Percentiles rank a stretch among this genome's conserved stretches.
Conservation (phyloP, 92 coral and sea anemone species). For the Metridium senile region DNA sequence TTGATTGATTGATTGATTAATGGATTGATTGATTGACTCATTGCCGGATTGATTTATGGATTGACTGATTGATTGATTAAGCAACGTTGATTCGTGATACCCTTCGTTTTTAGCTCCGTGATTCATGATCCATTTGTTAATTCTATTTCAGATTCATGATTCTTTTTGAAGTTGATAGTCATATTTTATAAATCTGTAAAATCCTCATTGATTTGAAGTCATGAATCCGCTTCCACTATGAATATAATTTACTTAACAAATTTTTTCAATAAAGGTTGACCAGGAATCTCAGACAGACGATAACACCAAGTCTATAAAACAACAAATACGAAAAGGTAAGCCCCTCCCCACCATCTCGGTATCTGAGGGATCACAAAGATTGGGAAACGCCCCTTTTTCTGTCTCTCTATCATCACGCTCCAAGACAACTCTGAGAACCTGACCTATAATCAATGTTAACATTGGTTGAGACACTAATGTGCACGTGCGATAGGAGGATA, state of each 20-base stretch:
- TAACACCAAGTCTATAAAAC: slow-evolving; percentile 50
- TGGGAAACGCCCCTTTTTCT: too few relatives aligned
- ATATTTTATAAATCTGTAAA: too few relatives aligned
- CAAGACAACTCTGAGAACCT: not conserved
- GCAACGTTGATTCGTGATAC: not conserved
- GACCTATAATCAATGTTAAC: not conserved
- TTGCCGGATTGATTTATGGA: not conserved
- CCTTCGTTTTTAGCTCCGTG: too few relatives aligned
- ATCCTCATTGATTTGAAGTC: too few relatives aligned
- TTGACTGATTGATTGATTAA: not conserved
- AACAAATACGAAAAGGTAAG: slow-evolving; percentile 65
- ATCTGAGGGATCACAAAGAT: not conserved
- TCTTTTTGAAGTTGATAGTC: too few relatives aligned
- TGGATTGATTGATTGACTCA: not conserved
- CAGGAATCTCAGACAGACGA: slow-evolving; percentile 64
- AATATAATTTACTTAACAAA: too few relatives aligned
- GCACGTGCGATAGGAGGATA: not conserved
- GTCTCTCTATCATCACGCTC: not conserved
- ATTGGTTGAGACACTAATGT: not conserved
- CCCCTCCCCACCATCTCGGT: not conserved
- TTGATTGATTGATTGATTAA: not conserved
- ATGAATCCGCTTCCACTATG: too few relatives aligned
- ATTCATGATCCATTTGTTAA: too few relatives aligned
- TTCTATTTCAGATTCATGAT: too few relatives aligned
- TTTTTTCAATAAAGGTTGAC: slow-evolving; percentile 46